Conservation (phyloP, 2,888 invertebrate species). For the Leucophenga montana region DNA sequence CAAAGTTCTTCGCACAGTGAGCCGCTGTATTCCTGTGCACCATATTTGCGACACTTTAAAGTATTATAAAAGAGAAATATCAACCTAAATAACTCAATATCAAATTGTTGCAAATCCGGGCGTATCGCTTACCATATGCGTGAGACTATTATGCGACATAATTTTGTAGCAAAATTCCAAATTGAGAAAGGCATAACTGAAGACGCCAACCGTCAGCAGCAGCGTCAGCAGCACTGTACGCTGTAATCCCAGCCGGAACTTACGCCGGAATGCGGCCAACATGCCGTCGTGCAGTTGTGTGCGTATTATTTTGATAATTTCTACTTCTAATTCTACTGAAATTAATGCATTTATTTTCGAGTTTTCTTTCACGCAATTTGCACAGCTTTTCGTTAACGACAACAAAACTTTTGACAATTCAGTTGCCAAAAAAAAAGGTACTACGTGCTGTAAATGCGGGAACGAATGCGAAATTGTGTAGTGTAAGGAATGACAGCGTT, state of each 20-base stretch:
- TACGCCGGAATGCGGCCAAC: constrained; percentile 67
- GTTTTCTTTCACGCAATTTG: not conserved
- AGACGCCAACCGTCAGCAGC: constrained; percentile 61
- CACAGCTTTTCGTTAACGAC: not conserved
- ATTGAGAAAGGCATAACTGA: constrained; percentile 69
- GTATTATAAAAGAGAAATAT: not conserved
- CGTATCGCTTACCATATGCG: constrained; percentile 68
- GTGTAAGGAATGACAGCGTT: no score
- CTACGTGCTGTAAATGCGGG: no score
- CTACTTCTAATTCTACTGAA: not conserved
- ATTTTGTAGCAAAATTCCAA: constrained; percentile 70
- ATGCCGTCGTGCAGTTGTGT: constrained; percentile 45
- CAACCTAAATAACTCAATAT: not conserved
- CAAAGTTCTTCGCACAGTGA: constrained; percentile 70
- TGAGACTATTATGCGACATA: constrained; percentile 68
- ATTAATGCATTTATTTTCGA: constrained; percentile 9
- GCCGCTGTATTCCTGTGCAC: constrained; percentile 68
- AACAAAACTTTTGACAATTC: constrained; percentile 4
- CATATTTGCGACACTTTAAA: constrained; percentile 67
- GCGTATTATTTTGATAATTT: constrained; percentile 15
- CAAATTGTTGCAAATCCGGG: not conserved
- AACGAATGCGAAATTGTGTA: no score
- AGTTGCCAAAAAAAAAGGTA: not conserved
- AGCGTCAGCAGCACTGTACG: constrained; percentile 63
- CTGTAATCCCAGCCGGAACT: constrained; percentile 68